Evolutionary conservation across 2,888 invertebrate genomes (phyloP).

Genomic region (Zelleria hepariella): DNA sequence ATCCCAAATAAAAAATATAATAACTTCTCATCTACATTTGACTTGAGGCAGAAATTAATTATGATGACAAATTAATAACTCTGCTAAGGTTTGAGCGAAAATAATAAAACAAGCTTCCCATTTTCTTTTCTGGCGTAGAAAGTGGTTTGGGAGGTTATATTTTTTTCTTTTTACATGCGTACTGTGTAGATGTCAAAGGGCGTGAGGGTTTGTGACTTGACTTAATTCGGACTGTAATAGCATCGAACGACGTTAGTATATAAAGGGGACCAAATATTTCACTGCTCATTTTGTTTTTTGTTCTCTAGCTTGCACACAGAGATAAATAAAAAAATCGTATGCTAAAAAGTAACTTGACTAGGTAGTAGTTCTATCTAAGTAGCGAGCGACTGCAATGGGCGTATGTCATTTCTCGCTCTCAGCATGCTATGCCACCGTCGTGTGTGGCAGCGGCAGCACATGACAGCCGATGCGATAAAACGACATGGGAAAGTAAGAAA

Average conservation of each 20-base stretch:
- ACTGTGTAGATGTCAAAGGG: neutral
- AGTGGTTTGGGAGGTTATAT: neutral
- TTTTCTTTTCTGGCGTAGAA: neutral
- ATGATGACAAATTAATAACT: no score
- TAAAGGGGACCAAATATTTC: neutral
- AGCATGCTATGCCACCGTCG: neutral
- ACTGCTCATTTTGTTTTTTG: neutral
- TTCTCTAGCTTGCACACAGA: neutral
- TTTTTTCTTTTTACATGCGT: neutral
- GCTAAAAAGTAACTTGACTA: neutral
- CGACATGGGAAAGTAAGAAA: neutral
- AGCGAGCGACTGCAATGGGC: neutral
- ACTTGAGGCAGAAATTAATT: no score
- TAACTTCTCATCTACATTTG: no score
- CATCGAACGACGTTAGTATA: neutral
- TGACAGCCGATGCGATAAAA: no score
- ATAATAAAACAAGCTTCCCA: neutral
- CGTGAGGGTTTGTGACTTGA: neutral
- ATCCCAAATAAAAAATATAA: no score
- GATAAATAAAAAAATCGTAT: neutral
- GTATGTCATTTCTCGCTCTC: neutral
- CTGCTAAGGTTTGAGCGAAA: no score
- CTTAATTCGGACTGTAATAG: neutral
- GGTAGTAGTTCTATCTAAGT: neutral
- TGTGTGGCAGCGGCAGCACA: neutral